Evolutionary conservation across 1,140 invertebrate genomes (phyloP).

Genomic region (Radopholus similis): DNA sequence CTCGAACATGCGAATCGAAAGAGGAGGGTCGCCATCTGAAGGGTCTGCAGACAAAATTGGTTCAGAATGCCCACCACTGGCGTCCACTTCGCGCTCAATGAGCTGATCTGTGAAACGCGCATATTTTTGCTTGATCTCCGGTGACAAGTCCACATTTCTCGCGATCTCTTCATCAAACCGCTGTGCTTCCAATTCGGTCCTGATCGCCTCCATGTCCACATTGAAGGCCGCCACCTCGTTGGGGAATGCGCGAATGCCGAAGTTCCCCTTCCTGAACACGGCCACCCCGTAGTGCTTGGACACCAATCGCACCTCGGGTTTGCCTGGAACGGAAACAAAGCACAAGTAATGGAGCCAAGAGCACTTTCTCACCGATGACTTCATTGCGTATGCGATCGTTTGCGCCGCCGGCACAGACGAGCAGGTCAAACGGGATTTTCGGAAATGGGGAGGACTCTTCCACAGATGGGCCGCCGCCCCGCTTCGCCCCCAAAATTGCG

Average conservation of each 20-base stretch:
- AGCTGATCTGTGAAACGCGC: background rate
- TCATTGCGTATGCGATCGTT: background rate
- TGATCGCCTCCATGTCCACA: background rate
- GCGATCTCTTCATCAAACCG: background rate
- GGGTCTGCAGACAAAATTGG: background rate
- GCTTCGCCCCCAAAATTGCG: too few species aligned
- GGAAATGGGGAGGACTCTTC: background rate
- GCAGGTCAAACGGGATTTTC: constrained; percentile 13
- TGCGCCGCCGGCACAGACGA: constrained; percentile 10
- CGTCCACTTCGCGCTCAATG: too few species aligned
- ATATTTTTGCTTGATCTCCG: background rate
- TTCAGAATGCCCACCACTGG: too few species aligned
- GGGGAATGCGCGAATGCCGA: background rate
- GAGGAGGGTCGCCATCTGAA: too few species aligned
- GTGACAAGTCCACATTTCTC: background rate
- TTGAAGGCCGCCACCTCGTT: background rate
- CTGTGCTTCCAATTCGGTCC: background rate
- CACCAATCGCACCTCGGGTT: background rate
- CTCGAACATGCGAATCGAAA: background rate
- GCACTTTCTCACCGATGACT: background rate
- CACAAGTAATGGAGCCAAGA: background rate
- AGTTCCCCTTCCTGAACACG: background rate
- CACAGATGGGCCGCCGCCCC: background rate
- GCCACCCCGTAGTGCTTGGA: background rate
- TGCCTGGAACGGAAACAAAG: background rate